Percentiles rank a stretch among this genome's conserved stretches.
Conservation (phyloP, 1,140 invertebrate genomes). For the Penaeus vannamei region DNA sequence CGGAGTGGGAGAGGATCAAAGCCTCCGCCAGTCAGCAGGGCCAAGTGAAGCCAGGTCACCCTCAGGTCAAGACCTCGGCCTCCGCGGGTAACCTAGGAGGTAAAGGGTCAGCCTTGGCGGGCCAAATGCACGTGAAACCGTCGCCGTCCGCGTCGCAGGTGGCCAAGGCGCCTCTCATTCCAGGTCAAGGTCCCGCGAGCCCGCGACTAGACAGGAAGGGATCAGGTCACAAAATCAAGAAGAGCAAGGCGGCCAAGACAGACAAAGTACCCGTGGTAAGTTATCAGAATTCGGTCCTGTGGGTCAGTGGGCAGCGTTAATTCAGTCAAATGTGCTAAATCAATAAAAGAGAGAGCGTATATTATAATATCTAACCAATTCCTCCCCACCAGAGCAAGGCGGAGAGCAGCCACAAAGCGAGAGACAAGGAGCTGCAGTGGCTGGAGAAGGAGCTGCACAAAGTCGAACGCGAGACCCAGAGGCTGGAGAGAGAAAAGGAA, state of each 20-base stretch:
- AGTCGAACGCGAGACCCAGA: constrained; percentile 78
- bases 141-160: constrained; percentile 50
- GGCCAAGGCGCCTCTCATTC: neutral
- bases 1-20: constrained; percentile 73
- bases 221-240: constrained; percentile 67
- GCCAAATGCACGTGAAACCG: constrained; percentile 26
- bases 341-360: neutral
- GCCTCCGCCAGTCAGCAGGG: constrained; percentile 65
- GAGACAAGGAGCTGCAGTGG: constrained; percentile 76
- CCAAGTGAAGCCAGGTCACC: constrained; percentile 37
- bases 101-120: neutral
- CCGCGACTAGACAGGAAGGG: constrained; percentile 69
- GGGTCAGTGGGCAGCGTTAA: neutral
- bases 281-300: neutral
- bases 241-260: constrained; percentile 61
- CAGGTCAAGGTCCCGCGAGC: constrained; percentile 43
- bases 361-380: neutral
- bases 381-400: constrained; percentile 54
- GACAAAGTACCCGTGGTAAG: constrained; percentile 63
- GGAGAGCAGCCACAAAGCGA: constrained; percentile 69
- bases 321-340: too few relatives aligned
- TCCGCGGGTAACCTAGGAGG: constrained; percentile 47
- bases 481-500: constrained; percentile 77
- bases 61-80: constrained; percentile 52
- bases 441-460: constrained; percentile 77